Conservation (phyloP, 1,140 invertebrate genomes). For the Neotoxoptera formosana region DNA sequence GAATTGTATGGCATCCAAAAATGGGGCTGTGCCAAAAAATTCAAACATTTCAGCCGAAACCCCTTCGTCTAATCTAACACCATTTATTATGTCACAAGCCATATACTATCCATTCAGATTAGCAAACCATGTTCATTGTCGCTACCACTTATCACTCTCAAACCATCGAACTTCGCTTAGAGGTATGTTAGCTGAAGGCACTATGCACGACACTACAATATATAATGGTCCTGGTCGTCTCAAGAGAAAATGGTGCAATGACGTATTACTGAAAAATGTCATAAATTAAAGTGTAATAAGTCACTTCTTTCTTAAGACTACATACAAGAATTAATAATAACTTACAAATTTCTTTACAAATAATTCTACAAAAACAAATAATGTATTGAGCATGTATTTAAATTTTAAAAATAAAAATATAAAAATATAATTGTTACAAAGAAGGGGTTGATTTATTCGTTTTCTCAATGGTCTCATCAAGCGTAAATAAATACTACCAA, state of each 20-base stretch:
- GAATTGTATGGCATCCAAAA: neutral
- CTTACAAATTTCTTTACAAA: neutral
- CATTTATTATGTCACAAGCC: neutral
- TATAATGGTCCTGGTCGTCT: too few species aligned
- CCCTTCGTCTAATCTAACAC: neutral
- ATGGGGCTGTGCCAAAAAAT: neutral
- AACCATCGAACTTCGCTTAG: neutral
- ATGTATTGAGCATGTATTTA: neutral
- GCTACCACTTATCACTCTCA: too few species aligned
- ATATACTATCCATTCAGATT: neutral
- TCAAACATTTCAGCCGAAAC: neutral
- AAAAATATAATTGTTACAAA: neutral
- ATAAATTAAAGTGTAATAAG: too few species aligned
- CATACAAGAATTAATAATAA: neutral
- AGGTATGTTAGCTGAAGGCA: too few species aligned
- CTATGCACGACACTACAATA: too few species aligned
- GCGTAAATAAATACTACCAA: neutral
- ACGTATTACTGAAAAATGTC: too few species aligned
- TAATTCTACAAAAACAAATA: neutral
- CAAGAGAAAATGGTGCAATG: too few species aligned
- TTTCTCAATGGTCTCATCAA: neutral
- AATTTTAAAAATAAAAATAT: neutral
- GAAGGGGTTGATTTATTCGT: neutral
- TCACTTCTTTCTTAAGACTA: too few species aligned
- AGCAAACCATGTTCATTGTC: neutral